Evolutionary conservation across 2,113 vertebrate genomes (phyloP), one percentile per base, ranked within the genome.

Genomic region (Cnemophilus loriae): DNA sequence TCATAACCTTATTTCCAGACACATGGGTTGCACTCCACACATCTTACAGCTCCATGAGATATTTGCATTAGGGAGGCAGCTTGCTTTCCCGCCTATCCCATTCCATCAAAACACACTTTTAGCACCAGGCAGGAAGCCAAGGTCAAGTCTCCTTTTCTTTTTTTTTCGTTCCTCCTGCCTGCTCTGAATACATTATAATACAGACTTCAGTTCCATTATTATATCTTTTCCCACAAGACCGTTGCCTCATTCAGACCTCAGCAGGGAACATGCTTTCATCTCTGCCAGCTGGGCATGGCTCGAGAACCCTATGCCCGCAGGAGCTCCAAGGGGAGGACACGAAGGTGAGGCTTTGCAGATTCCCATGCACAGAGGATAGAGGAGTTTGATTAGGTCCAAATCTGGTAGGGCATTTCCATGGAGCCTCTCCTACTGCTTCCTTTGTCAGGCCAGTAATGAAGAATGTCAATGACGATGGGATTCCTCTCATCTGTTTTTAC

Each of bases 121-220:
- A 89, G 81, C 57, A 82, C 65, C 46, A 89, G 93, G 91, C 87
- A 91, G 73, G 60, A 78, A 75, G 95, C 87, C 93, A 96, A 92
- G 77, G 91, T 91, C 94, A 96, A 79, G 64, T 70, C 84, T 94
- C 55, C 13, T 69, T 85, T 78, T 61, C 4, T 35, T 39, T 26
- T 49, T 77, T 44, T 73, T 77, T 55, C 33, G 3, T 41, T 53
- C 30, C 55, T 85, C 11, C 19, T 61, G 39, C 84, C 76, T 81
- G 55, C 49, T 85, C 52, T 83, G 90, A 79, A 82, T 65, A 27
- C 57, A 27, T 93, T 42, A 57, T 61, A 70, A 61, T 87, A 60
- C 61, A 79, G 81, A 42, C 77, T 89, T 75, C 22, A 53, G 49
- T 55, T 84, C 57, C 65, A 81, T 73, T 84, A 35, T 76, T 82